Conservation (phyloP, 37 sponge, comb jelly and placozoan genomes). For the Oopsacas minuta region DNA sequence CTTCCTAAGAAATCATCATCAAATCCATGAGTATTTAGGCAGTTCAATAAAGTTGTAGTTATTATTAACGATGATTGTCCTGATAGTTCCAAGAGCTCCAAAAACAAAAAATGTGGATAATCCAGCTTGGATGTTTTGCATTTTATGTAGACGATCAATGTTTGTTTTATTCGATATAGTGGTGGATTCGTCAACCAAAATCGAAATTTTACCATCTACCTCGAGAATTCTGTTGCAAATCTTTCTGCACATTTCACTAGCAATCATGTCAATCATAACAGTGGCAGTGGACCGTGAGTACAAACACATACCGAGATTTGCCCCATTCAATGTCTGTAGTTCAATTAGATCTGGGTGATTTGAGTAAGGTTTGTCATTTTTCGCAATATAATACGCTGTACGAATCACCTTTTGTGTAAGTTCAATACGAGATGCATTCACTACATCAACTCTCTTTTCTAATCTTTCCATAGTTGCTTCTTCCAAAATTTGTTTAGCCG, state of each 20-base stretch:
- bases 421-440: background rate
- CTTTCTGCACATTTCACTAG: conserved; percentile 19
- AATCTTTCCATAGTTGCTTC: conserved; percentile 12
- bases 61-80: conserved; percentile 7
- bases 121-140: conserved; percentile 15
- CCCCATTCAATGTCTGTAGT: conserved; percentile 17
- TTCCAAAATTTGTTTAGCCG: conserved; percentile 1
- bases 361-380: conserved; percentile 5
- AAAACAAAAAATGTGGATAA: conserved; percentile 3
- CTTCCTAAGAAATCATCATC: conserved; percentile 13
- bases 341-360: conserved; percentile 13
- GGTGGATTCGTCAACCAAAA: conserved; percentile 5
- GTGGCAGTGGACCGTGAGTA: background rate
- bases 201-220: background rate
- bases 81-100: conserved; percentile 4
- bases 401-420: conserved; percentile 15
- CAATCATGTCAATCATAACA: conserved; percentile 18
- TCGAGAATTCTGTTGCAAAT: conserved; percentile 19
- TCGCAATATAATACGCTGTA: conserved; percentile 16
- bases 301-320: conserved; percentile 13
- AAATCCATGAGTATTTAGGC: conserved; percentile 14
- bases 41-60: conserved; percentile 16
- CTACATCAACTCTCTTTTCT: background rate
- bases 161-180: conserved; percentile 18
- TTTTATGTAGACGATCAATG: conserved; percentile 16